Percentiles rank a stretch among this genome's conserved stretches.
Conservation (phyloP, 2,113 vertebrate species). For the Numida meleagris region DNA sequence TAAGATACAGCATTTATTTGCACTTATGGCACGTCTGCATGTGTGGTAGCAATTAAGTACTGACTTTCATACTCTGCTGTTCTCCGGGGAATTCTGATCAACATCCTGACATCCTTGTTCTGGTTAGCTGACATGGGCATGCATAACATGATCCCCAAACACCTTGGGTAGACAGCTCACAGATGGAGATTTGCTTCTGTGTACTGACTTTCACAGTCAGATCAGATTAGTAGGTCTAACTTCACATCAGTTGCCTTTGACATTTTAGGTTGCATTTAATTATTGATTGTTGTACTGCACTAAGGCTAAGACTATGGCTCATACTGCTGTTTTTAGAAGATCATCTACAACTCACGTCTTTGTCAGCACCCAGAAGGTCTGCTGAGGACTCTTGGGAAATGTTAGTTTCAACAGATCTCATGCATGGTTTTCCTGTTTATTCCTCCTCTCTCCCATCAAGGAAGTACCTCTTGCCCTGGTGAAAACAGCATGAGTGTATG, state of each 20-base stretch:
- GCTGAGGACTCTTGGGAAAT: background rate
- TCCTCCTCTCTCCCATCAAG: background rate
- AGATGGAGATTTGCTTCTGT: background rate
- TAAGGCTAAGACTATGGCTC: background rate
- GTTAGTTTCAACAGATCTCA: background rate
- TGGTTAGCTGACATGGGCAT: background rate
- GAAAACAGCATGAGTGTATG: background rate
- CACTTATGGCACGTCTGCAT: background rate
- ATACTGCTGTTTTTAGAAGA: background rate
- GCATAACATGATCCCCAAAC: background rate
- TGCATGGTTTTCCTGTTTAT: fast-evolving
- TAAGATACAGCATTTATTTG: background rate
- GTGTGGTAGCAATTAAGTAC: background rate
- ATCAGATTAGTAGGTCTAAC: background rate
- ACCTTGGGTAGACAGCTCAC: background rate
- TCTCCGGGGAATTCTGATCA: background rate
- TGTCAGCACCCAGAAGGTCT: background rate
- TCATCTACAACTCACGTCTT: background rate
- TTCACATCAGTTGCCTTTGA: background rate
- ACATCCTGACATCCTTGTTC: background rate
- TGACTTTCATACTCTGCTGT: background rate
- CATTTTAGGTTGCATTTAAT: conserved; percentile 10
- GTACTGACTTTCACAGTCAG: background rate
- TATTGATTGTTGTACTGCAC: background rate
- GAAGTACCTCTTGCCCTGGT: background rate